Conservation (phyloP, 2,113 vertebrate genomes). For the Nettapus auritus region DNA sequence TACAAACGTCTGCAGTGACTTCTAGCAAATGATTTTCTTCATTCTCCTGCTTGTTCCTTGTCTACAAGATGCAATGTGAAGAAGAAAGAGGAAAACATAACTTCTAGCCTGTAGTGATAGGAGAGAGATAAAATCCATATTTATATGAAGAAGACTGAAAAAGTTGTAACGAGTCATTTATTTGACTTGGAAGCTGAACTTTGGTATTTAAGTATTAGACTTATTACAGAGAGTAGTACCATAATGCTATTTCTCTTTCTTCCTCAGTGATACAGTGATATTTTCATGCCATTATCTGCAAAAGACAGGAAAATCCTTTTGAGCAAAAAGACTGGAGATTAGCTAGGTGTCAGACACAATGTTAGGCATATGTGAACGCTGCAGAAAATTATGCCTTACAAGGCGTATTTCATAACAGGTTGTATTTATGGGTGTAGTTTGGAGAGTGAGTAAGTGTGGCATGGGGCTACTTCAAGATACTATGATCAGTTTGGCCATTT, state of each 20-base stretch:
- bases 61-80: neutral
- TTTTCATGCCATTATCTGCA: neutral
- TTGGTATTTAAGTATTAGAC: neutral
- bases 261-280: neutral
- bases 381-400: neutral
- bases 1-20: neutral
- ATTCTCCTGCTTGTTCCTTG: neutral
- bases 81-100: neutral
- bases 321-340: neutral
- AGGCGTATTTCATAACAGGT: neutral
- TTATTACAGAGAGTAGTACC: neutral
- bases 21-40: neutral
- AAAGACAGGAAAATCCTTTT: neutral
- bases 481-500: neutral
- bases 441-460: neutral
- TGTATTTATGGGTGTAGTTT: neutral
- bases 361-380: neutral
- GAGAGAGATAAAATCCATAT: neutral
- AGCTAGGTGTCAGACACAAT: neutral
- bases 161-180: neutral
- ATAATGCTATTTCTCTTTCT: neutral
- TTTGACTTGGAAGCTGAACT: neutral
- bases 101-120: neutral
- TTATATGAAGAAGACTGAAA: neutral
- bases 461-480: neutral